Evolutionary conservation across 2,888 invertebrate genomes (phyloP).

Genomic region (Agapostemon virescens): DNA sequence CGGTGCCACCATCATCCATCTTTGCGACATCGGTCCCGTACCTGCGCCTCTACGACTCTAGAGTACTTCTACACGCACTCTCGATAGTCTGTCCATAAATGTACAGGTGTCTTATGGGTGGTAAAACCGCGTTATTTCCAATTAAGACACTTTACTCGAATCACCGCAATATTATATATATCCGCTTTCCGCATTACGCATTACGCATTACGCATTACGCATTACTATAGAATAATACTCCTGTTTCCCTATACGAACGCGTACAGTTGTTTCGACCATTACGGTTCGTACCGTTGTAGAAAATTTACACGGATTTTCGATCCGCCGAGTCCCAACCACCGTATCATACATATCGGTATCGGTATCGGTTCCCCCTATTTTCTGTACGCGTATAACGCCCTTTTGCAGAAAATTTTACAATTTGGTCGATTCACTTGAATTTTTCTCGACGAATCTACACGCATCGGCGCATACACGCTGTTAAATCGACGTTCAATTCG

Average conservation of each 20-base stretch:
- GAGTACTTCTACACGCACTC: conserved; percentile 80
- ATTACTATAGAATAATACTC: no score
- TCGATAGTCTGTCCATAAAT: conserved; percentile 77
- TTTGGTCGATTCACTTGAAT: background rate
- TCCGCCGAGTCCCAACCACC: conserved; percentile 9
- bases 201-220: no score
- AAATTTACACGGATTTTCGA: conserved; percentile 20
- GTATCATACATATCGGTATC: no score
- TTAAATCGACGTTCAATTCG: background rate
- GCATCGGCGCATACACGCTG: background rate
- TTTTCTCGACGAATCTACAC: background rate
- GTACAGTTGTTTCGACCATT: conserved; percentile 19
- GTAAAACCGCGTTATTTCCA: conserved; percentile 60
- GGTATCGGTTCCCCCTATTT: background rate
- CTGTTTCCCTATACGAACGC: conserved; percentile 34
- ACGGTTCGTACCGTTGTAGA: background rate
- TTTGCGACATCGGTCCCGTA: conserved; percentile 71
- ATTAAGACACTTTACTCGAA: conserved; percentile 49
- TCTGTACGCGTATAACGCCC: background rate
- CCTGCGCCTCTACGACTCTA: conserved; percentile 77
- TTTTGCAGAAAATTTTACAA: conserved; percentile 13
- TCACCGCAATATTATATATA: conserved; percentile 7
- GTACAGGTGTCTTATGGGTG: conserved; percentile 57
- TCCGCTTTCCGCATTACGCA: conserved; percentile 18
- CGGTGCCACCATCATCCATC: conserved; percentile 61